phyloP scores from a whole-genome alignment of 1,140 invertebrate genomes.

The Brachionus calyciflorus region DNA sequence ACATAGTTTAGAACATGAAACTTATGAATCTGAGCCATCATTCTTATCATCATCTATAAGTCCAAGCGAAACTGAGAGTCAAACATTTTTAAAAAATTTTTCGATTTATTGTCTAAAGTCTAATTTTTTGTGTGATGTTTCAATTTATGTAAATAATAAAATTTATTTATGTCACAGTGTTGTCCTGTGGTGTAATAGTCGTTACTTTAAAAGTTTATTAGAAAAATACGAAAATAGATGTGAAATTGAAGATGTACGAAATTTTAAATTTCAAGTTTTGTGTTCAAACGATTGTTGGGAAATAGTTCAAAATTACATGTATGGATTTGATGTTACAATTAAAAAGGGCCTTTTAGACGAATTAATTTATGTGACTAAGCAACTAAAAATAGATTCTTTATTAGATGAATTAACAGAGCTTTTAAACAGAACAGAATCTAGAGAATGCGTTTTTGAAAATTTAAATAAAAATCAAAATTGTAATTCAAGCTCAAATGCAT shows the following conservation, averaged over 20 bases:
- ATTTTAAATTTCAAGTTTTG: background rate
- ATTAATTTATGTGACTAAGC: background rate
- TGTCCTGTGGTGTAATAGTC: slow-evolving; percentile 1
- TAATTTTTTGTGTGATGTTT: slow-evolving; percentile 19
- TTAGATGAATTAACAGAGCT: background rate
- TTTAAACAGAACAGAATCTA: background rate
- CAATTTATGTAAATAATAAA: background rate
- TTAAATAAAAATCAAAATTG: slow-evolving; percentile 7
- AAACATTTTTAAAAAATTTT: background rate
- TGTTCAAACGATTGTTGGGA: background rate
- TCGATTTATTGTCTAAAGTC: background rate
- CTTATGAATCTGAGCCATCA: background rate
- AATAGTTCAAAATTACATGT: slow-evolving; percentile 23
- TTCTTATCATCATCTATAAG: no score
- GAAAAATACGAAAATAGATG: background rate
- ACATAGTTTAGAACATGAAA: no score
- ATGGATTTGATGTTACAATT: background rate
- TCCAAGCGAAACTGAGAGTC: background rate
- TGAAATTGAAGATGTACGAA: background rate
- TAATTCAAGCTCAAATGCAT: background rate
- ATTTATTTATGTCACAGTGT: slow-evolving; percentile 9
- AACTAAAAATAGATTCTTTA: background rate
- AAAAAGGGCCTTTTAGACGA: background rate
- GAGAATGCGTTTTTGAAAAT: background rate
- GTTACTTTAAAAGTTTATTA: slow-evolving; percentile 20